Percentiles rank a stretch among this genome's conserved stretches.
Conservation (phyloP, 2,797 vertebrate species). For the Paratrypauchen microcephalus region DNA sequence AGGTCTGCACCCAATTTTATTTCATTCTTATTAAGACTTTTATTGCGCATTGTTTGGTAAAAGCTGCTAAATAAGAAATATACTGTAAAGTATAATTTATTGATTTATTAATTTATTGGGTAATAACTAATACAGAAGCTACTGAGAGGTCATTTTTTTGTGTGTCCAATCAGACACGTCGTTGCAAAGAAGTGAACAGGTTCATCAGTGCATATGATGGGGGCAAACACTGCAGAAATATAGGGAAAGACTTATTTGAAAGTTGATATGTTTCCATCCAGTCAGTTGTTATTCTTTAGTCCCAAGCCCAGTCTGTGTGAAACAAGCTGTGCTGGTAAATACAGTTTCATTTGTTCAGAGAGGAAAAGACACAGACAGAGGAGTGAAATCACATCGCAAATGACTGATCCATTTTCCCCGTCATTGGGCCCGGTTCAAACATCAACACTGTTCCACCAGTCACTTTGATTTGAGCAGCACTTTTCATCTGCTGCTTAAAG, state of each 20-base stretch:
- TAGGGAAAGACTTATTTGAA: background rate
- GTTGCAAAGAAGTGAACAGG: too few species aligned
- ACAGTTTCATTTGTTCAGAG: background rate
- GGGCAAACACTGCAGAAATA: background rate
- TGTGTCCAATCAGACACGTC: too few species aligned
- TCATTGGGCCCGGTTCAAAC: constrained; percentile 3
- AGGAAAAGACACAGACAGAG: constrained; percentile 1
- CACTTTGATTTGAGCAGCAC: constrained; percentile 31
- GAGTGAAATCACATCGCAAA: constrained; percentile 1
- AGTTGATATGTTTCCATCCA: background rate
- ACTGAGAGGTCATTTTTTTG: too few species aligned
- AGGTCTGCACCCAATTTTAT: too few species aligned
- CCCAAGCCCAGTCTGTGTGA: constrained; percentile 24
- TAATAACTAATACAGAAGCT: too few species aligned
- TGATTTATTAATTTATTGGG: too few species aligned
- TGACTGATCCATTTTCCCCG: background rate
- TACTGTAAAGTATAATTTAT: too few species aligned
- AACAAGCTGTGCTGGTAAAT: background rate
- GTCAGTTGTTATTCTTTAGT: constrained; percentile 17
- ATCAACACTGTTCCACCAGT: constrained; percentile 14
- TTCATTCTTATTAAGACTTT: too few species aligned
- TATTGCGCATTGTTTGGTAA: too few species aligned
- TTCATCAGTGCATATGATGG: background rate
- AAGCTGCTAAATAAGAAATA: too few species aligned
- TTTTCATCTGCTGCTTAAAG: constrained; percentile 26